Evolutionary conservation across 2,888 invertebrate species (phyloP).

Genomic region (Autographa pulchrina): DNA sequence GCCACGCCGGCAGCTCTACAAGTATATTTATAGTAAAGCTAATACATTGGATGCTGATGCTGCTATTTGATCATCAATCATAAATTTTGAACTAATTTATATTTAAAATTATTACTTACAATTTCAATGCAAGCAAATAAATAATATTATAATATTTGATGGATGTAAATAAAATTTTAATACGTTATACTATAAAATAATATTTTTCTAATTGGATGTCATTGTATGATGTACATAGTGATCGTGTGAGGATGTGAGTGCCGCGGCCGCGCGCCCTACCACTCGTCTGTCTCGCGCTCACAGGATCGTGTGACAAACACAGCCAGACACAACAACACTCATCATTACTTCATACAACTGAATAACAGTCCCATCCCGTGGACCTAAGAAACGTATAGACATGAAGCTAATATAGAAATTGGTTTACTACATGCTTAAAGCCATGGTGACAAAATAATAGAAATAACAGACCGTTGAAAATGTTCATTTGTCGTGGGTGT

Average conservation of each 20-base stretch:
- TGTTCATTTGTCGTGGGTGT: neutral
- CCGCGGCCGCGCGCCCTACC: neutral
- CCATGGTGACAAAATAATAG: neutral
- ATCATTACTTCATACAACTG: neutral
- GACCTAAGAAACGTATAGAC: neutral
- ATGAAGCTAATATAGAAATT: neutral
- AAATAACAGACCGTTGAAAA: neutral
- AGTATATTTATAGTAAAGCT: constrained; percentile 58
- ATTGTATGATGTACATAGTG: neutral
- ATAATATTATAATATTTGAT: constrained; percentile 38
- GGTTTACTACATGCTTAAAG: neutral
- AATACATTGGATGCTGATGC: constrained; percentile 61
- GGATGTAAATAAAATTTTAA: constrained; percentile 46
- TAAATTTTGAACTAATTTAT: constrained; percentile 52
- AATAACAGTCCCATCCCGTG: neutral
- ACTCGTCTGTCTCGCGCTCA: neutral
- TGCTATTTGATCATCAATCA: constrained; percentile 56
- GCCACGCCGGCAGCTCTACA: constrained; percentile 40
- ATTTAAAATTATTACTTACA: constrained; percentile 39
- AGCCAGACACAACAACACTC: constrained; percentile 33
- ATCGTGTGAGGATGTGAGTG: constrained; percentile 1
- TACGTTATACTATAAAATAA: constrained; percentile 22
- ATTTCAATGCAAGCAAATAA: constrained; percentile 43
- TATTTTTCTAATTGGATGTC: constrained; percentile 7
- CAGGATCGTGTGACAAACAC: constrained; percentile 3